These are phyloP conservation scores for Oscheius onirici DNA, from an alignment of 2,888 invertebrate species.

Conservation along the genomic window DNA sequence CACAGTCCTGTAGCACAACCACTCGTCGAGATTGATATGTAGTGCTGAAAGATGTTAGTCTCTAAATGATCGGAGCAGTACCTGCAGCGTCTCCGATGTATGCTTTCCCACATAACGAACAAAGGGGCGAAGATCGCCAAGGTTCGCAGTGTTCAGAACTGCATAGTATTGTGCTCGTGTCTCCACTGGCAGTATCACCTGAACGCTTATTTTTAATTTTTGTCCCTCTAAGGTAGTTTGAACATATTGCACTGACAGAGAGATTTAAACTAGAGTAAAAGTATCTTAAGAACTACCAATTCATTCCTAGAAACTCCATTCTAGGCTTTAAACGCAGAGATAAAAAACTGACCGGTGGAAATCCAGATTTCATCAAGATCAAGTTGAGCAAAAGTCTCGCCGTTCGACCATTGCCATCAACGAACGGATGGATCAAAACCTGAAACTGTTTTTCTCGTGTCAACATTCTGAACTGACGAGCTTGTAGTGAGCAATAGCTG, in stretches of 20 bases:
- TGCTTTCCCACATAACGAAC: constrained; percentile 87
- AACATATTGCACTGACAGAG: too few relatives aligned
- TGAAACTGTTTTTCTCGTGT: constrained; percentile 9
- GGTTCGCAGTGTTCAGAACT: constrained; percentile 87
- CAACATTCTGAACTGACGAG: constrained; percentile 75
- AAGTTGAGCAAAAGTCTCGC: constrained; percentile 94
- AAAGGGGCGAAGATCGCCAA: constrained; percentile 93
- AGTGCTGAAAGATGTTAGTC: constrained; percentile 15
- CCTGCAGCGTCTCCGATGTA: constrained; percentile 61
- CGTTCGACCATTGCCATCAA: constrained; percentile 95
- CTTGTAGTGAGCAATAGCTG: constrained; percentile 95
- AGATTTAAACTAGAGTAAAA: too few relatives aligned
- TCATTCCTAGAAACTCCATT: too few relatives aligned
- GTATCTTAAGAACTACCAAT: too few relatives aligned
- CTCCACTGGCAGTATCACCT: constrained; percentile 73
- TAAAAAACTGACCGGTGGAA: constrained; percentile 30
- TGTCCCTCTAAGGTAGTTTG: too few relatives aligned
- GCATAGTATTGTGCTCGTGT: constrained; percentile 79
- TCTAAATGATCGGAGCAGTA: too few relatives aligned
- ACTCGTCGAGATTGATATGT: constrained; percentile 6
- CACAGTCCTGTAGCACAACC: not conserved
- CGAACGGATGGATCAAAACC: constrained; percentile 93
- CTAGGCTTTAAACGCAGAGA: too few relatives aligned
- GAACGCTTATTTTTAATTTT: constrained; percentile 69
- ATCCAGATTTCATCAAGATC: constrained; percentile 82